These are phyloP conservation scores for Vollenhovia emeryi DNA, from an alignment of 1,140 invertebrate species.

Conservation along the genomic window DNA sequence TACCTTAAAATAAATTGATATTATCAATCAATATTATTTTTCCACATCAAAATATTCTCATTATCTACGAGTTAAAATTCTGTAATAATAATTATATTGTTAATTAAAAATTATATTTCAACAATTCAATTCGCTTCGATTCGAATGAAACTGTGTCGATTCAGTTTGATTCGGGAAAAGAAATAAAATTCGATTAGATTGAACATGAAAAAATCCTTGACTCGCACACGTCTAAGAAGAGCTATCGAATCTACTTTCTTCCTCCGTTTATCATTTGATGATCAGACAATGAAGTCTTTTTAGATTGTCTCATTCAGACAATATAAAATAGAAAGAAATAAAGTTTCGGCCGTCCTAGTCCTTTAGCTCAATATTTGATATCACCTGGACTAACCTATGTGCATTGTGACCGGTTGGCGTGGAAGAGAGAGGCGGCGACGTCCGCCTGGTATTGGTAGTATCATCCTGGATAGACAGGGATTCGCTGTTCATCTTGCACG, in stretches of 20 bases:
- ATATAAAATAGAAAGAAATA: neutral
- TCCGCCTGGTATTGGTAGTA: slow-evolving; percentile 77
- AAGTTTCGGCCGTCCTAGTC: neutral
- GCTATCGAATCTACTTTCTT: neutral
- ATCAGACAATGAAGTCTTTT: neutral
- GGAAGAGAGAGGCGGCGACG: slow-evolving; percentile 88
- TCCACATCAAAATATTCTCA: too few relatives aligned
- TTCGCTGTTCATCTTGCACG: slow-evolving; percentile 90
- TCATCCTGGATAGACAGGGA: slow-evolving; percentile 81
- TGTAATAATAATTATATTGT: too few relatives aligned
- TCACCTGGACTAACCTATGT: slow-evolving; percentile 77
- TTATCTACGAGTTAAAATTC: too few relatives aligned
- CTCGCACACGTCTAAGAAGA: too few relatives aligned
- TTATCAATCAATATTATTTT: too few relatives aligned
- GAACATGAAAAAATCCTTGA: too few relatives aligned
- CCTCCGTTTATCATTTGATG: neutral
- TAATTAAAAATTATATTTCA: too few relatives aligned
- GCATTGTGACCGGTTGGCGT: slow-evolving; percentile 86
- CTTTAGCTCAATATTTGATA: neutral
- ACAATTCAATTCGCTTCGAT: too few relatives aligned
- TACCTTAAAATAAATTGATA: too few relatives aligned
- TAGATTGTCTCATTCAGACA: neutral
- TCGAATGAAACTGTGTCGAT: too few relatives aligned
- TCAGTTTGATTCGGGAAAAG: too few relatives aligned
- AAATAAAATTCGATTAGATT: too few relatives aligned